A percentile compares a stretch with the other conserved stretches of the same genome.
Conservation (phyloP, 1,140 invertebrate species). For the Drosophila nasuta region DNA sequence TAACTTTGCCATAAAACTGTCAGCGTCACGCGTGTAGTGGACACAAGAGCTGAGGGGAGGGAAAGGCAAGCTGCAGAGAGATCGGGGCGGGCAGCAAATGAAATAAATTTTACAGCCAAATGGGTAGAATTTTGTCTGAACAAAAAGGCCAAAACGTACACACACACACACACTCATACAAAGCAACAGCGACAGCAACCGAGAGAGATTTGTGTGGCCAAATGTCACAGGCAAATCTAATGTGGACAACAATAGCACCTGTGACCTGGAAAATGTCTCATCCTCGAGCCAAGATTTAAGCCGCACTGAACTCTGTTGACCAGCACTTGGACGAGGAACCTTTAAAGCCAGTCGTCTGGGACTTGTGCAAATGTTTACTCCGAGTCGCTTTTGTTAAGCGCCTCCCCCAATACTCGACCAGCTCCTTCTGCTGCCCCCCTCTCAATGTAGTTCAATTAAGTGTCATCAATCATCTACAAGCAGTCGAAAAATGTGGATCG, state of each 20-base stretch:
- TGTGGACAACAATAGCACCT: conserved; percentile 82
- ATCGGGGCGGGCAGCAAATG: conserved; percentile 55
- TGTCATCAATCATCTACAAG: conserved; percentile 75
- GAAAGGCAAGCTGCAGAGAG: conserved; percentile 22
- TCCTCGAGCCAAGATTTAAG: conserved; percentile 53
- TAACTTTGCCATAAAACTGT: conserved; percentile 83
- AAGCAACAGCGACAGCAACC: conserved; percentile 5
- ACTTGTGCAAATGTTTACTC: conserved; percentile 58
- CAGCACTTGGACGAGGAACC: conserved; percentile 6
- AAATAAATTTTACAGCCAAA: conserved; percentile 84
- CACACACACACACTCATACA: conserved; percentile 24
- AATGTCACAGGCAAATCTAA: conserved; percentile 72
- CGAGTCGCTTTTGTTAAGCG: conserved; percentile 18
- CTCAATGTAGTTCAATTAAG: conserved; percentile 70
- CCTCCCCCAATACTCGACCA: neutral
- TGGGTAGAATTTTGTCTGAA: conserved; percentile 63
- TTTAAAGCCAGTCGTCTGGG: conserved; percentile 66
- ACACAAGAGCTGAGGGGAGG: neutral
- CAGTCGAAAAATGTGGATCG: conserved; percentile 50
- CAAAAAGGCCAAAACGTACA: conserved; percentile 63
- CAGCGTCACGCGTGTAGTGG: conserved; percentile 77
- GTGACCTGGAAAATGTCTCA: conserved; percentile 74
- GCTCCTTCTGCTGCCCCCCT: neutral
- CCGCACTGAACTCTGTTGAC: conserved; percentile 19
- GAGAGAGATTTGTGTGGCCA: conserved; percentile 63